These are phyloP conservation scores for Phocides pigmalion DNA, from an alignment of 1,140 invertebrate species.

Conservation along the genomic window DNA sequence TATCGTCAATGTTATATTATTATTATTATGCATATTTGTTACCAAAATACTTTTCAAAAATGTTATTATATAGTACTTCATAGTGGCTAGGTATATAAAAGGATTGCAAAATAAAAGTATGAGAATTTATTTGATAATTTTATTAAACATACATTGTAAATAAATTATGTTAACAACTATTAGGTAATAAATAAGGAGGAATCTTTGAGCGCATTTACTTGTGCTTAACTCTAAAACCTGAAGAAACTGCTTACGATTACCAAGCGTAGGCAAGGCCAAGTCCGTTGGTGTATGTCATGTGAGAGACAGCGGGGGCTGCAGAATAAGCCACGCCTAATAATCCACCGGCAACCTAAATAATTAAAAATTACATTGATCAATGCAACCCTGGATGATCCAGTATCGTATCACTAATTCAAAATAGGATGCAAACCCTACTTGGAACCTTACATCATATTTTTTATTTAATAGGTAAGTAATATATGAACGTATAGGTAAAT, in stretches of 20 bases:
- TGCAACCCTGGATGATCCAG: no score
- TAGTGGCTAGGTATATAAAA: constrained; percentile 8
- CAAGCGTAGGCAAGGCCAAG: constrained; percentile 85
- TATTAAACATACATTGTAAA: constrained; percentile 47
- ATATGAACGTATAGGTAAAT: no score
- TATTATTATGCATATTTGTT: no score
- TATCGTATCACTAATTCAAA: no score
- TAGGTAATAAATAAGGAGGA: constrained; percentile 73
- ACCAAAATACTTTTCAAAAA: no score
- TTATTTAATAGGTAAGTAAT: no score
- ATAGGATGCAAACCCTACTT: no score
- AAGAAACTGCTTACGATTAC: constrained; percentile 55
- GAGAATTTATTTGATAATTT: constrained; percentile 33
- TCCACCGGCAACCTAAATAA: constrained; percentile 68
- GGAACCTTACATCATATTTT: no score
- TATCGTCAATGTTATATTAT: no score
- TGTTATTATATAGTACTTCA: background rate
- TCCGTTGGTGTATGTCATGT: constrained; percentile 86
- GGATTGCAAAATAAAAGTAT: constrained; percentile 3
- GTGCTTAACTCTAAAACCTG: background rate
- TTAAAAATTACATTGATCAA: background rate
- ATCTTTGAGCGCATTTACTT: constrained; percentile 52
- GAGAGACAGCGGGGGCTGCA: constrained; percentile 87
- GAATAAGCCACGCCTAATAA: constrained; percentile 85
- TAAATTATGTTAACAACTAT: constrained; percentile 68